Base-by-base conservation (phyloP, 2,113 vertebrate genomes). In the Synchiropus splendidus region DNA sequence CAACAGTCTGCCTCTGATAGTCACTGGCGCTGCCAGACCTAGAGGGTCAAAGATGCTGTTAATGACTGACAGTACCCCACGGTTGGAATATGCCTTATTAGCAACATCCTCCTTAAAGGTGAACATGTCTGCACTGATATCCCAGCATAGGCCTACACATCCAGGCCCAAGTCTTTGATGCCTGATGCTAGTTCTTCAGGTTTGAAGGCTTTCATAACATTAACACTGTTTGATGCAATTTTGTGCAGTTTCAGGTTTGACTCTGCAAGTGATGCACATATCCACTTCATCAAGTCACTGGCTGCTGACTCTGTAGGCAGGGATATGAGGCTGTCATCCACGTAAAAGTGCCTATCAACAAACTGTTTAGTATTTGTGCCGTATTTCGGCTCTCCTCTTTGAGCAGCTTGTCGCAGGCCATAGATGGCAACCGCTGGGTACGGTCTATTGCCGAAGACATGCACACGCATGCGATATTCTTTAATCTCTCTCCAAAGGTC, bases 391-490 rank as follows among this genome's bases (percentile, higher is more conserved):
- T 8, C 13, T 2, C 36, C 5, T 13, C 8, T 13, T 14, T 37
- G 5, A 16, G 13, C 36, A 15, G 2, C 4, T 1, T 10, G 13
- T 37, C 13, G 13, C n/a, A 37, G 14, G 4, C 36, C 36, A 9
- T 37, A 15, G 5, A 37, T 37, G 5, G 14, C 36, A 5, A 37
- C 36, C 6, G 36, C 36, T 1, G 45, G 39, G 0, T 18, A 55
- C 0, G 37, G 44, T 1, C 17, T 34, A 17, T 54, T 54, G 1
- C 43, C 44, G 12, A 55, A 55, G 0, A 55, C 38, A 8, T 55
- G 53, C 1, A 56, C 54, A 1, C 18, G 37, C 42, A 59, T 42
- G 1, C 37, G 5, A 10, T 41, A 51, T 1, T 51, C 54, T 0
- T 17, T 2, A 0, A 58, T 6, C 0, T 30, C 1, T 1, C 31